Evolutionary conservation across 2,888 invertebrate genomes (phyloP), one percentile per base, ranked within the genome.

Genomic region (Epinotia nisella): DNA sequence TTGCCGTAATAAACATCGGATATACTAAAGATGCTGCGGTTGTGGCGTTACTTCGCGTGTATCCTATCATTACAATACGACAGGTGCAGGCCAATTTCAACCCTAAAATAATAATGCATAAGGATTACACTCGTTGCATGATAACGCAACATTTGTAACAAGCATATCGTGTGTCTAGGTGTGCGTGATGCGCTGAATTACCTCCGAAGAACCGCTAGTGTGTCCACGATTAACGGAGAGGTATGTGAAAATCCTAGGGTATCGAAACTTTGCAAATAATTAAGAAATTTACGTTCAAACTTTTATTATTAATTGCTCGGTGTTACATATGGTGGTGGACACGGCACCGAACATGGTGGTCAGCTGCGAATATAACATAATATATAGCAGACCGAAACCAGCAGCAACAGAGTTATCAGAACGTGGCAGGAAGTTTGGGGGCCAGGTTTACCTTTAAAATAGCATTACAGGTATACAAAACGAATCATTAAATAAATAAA

Each of bases 151-250:
- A 51, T 24, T 41, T 61, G 59, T 61, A 70, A 70, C 55, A 45
- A 62, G 56, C 64, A 21, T 56, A 56, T 69, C 49, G 70, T 70
- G 59, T 45, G 62, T 17, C 29, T 56, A 29, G 49, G n/a, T 62
- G 56, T 70, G 62, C 62, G 70, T 70, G 70, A 55, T 19, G 45
- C 5, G 49, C 3, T 49, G 51, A 19, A 70, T 70, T 64, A 70
- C 55, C 51, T 59, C 45, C 58, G 41, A 62, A 17, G 35, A 62
- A 41, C 45, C 41, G 62, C 24, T 70, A 49, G 70, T 29, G 29
- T 56, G 62, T 21, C 70, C 62, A 62, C 56, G 70, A 1, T 62
- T 70, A 13, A 29, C 39, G 49, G 21, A 53, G 62, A 24, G 11
- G 15, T 24, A 49, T 49, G 49, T 49, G 15, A 29, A 62, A 62